Evolutionary conservation across 1,140 invertebrate species (phyloP).

Genomic region (Lepidotrigona ventralis): DNA sequence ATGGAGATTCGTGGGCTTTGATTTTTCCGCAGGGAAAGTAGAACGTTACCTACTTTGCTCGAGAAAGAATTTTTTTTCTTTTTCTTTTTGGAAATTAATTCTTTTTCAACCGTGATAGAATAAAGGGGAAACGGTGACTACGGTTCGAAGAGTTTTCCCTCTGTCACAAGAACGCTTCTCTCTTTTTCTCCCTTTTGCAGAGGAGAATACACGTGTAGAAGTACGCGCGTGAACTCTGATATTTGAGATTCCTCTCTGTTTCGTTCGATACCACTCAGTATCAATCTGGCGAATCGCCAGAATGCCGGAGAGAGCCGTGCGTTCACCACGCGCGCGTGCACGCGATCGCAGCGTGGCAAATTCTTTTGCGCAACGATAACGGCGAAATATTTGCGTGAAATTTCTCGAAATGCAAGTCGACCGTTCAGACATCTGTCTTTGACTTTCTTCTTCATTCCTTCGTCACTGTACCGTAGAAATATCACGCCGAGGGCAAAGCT

Average conservation of each 20-base stretch:
- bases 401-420: background rate
- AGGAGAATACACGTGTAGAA: too few relatives aligned
- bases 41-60: background rate
- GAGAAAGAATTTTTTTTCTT: background rate
- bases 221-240: conserved; percentile 7
- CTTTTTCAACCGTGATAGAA: background rate
- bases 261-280: conserved; percentile 7
- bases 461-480: background rate
- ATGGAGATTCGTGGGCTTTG: too few relatives aligned
- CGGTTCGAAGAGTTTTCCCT: background rate
- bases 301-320: conserved; percentile 8
- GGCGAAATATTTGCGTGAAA: background rate
- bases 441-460: background rate
- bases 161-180: background rate
- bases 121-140: background rate
- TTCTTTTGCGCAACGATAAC: background rate
- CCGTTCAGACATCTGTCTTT: too few relatives aligned
- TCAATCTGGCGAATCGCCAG: conserved; percentile 19
- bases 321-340: background rate
- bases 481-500: background rate
- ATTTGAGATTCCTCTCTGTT: conserved; percentile 14
- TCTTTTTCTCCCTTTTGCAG: background rate
- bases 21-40: background rate
- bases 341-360: background rate
- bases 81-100: background rate